Conservation (phyloP, 2,797 vertebrate genomes). For the Carapus acus region DNA sequence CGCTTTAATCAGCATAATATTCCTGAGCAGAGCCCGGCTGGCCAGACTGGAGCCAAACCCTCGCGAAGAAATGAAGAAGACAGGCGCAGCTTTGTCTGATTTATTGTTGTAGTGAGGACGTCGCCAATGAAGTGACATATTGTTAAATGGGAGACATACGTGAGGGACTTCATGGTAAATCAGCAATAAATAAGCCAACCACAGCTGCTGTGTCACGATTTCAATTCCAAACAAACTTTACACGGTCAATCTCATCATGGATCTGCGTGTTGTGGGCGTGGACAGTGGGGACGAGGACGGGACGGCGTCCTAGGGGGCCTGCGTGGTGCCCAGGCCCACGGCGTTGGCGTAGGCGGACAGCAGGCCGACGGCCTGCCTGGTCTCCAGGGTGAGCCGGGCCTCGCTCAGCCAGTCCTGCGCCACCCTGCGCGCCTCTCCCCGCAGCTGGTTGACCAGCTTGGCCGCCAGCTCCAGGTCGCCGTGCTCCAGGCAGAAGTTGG, state of each 20-base stretch:
- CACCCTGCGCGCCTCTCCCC: constrained; percentile 87
- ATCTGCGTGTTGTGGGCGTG: too few species aligned
- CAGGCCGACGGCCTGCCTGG: constrained; percentile 85
- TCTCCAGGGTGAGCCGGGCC: constrained; percentile 88
- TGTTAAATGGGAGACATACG: constrained; percentile 15
- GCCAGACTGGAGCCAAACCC: too few species aligned
- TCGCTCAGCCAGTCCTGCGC: constrained; percentile 91
- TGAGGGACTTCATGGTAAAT: constrained; percentile 12
- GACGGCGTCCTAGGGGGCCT: constrained; percentile 69
- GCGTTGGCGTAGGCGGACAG: constrained; percentile 91
- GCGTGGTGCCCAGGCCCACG: constrained; percentile 88
- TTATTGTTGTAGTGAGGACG: constrained; percentile 64
- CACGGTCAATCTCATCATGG: too few species aligned
- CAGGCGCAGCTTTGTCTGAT: constrained; percentile 33
- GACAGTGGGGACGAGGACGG: too few species aligned
- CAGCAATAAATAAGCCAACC: constrained; percentile 41
- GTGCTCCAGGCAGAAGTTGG: constrained; percentile 87
- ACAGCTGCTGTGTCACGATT: constrained; percentile 21
- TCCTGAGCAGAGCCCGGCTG: too few species aligned
- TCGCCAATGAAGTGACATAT: constrained; percentile 45
- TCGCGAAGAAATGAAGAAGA: constrained; percentile 1
- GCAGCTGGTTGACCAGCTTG: constrained; percentile 91
- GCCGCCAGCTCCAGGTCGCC: constrained; percentile 96
- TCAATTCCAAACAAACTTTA: too few species aligned
- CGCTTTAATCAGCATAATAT: too few species aligned